phyloP scores from a whole-genome alignment of 2,113 vertebrate species.

The Tyto alba region DNA sequence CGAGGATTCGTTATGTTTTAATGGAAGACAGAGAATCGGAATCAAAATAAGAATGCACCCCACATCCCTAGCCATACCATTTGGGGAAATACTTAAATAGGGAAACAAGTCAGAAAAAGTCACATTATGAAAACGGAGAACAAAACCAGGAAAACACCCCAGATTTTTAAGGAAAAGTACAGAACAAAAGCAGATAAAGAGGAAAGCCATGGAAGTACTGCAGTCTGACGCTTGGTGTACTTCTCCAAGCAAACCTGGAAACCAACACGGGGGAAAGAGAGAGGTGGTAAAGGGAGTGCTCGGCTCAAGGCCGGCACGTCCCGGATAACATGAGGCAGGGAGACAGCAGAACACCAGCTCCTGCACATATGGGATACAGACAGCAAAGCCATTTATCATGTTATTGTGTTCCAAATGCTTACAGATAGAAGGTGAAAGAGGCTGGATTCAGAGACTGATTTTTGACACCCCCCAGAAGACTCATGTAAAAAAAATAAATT shows the following conservation, averaged over 20 bases:
- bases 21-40: not conserved
- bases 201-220: not conserved
- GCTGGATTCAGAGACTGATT: not conserved
- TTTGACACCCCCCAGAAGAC: not conserved
- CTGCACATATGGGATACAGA: fast-evolving
- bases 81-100: not conserved
- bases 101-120: not conserved
- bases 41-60: not conserved
- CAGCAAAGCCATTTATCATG: not conserved
- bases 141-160: not conserved
- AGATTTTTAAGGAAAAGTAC: not conserved
- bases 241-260: fast-evolving
- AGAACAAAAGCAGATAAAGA: not conserved
- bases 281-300: not conserved
- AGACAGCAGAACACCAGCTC: not conserved
- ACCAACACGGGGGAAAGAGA: not conserved
- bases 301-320: not conserved
- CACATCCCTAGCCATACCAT: too few relatives aligned
- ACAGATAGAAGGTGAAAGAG: not conserved
- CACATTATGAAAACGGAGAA: not conserved
- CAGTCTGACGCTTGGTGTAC: fast-evolving
- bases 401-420: not conserved
- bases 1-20: not conserved
- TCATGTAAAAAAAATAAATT: not conserved
- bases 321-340: not conserved